Conservation (phyloP, 2,797 vertebrate species). For the Nyctibius grandis region DNA sequence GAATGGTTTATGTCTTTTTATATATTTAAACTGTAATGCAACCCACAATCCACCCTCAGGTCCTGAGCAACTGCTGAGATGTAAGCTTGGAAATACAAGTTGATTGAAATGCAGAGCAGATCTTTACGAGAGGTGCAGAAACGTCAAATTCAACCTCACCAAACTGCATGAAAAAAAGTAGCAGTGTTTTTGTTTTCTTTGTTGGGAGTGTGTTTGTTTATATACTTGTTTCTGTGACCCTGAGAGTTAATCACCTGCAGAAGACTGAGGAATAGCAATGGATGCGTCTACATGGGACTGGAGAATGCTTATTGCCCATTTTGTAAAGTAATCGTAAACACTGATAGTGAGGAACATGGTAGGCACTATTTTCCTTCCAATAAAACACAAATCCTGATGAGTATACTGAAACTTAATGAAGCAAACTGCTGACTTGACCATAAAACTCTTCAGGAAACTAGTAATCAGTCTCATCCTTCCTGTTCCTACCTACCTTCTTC, state of each 20-base stretch:
- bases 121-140: constrained; percentile 28
- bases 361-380: not conserved
- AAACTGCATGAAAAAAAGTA: constrained; percentile 5
- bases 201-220: constrained; percentile 27
- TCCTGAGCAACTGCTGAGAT: constrained; percentile 66
- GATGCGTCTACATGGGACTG: not conserved
- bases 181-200: not conserved
- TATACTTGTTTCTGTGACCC: constrained; percentile 23
- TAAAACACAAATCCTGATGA: not conserved
- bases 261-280: constrained; percentile 26
- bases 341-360: not conserved
- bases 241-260: constrained; percentile 26
- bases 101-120: constrained; percentile 59
- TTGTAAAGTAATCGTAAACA: not conserved
- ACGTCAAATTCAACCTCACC: constrained; percentile 34
- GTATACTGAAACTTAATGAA: constrained; percentile 7
- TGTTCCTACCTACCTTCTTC: not conserved
- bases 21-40: constrained; percentile 54
- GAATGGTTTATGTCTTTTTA: constrained; percentile 71
- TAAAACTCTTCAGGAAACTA: not conserved
- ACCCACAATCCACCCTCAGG: not conserved
- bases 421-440: not conserved
- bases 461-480: not conserved
- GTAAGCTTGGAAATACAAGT: constrained; percentile 68
- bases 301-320: not conserved